Conservation (phyloP, 1,140 invertebrate species). For the Caenorhabditis elegans region WBcel235 BX284604.4:13272501-13273000, state of each 20-base stretch:
- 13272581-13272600: slow-evolving; percentile 13
- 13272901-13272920: too few species aligned
- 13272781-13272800: slow-evolving; percentile 1
- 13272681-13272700: neutral
- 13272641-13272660: neutral
- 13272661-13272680: neutral
- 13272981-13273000: too few species aligned
- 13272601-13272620: slow-evolving; percentile 10
- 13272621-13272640: slow-evolving; percentile 15
- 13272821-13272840: neutral
- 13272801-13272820: slow-evolving; percentile 10
- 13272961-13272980: too few species aligned
- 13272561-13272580: neutral
- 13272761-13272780: neutral
- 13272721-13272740: neutral
- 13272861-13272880: too few species aligned
- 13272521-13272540: neutral
- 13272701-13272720: slow-evolving; percentile 14
- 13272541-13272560: neutral
- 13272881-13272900: too few species aligned
- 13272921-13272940: too few species aligned
- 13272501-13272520: slow-evolving; percentile 52
- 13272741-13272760: neutral
- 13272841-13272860: too few species aligned
- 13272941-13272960: too few species aligned